Conservation (phyloP, 2,113 vertebrate species). For the Myanophis thanlyinensis region DNA sequence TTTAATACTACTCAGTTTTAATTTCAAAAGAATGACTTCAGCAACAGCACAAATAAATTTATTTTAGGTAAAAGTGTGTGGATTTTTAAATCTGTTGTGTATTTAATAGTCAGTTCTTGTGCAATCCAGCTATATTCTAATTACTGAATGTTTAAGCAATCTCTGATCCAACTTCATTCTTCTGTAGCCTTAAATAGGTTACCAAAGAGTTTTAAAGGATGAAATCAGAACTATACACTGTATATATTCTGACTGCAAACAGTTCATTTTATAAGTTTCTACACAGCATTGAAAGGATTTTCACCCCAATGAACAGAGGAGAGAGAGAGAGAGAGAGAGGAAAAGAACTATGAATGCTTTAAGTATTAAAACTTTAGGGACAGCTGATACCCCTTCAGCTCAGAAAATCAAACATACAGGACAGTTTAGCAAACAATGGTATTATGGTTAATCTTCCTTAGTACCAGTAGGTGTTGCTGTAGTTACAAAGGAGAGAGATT, state of each 20-base stretch:
- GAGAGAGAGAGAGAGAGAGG: no score
- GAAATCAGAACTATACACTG: background rate
- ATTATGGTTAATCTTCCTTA: background rate
- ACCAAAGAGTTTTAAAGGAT: background rate
- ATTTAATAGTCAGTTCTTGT: background rate
- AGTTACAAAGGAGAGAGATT: slow-evolving; percentile 30
- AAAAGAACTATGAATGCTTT: background rate
- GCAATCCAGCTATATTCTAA: background rate
- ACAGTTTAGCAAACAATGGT: background rate
- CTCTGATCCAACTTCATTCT: background rate
- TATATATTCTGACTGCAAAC: background rate
- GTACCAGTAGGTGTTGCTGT: slow-evolving; percentile 62
- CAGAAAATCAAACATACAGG: no score
- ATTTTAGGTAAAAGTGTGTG: background rate
- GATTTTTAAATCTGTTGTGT: background rate
- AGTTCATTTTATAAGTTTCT: background rate
- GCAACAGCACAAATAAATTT: background rate
- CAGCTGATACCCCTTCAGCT: background rate
- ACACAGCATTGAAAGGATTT: background rate
- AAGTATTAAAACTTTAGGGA: background rate
- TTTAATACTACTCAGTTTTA: background rate
- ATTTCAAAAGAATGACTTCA: background rate
- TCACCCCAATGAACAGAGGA: background rate
- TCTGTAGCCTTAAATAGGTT: background rate
- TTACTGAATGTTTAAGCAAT: background rate